Base-by-base conservation (phyloP, 2,113 vertebrate genomes). In the Capreolus pygargus region DNA sequence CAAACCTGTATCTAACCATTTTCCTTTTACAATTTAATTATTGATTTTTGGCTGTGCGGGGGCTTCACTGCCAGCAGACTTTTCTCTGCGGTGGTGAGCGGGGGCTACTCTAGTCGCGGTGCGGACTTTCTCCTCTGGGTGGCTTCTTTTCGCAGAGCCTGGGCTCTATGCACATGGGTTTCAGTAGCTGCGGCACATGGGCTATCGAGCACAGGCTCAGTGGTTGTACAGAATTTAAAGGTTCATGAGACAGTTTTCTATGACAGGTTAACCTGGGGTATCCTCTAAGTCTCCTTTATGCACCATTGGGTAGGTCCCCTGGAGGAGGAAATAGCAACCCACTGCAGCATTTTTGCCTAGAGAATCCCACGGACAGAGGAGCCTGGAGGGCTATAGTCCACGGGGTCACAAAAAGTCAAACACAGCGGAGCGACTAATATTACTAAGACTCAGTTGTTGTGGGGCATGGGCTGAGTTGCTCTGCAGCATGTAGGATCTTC, bases 1-100 rank as follows among this genome's bases (percentile, higher is more conserved):
- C 88, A 94, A 97, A 97, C 6, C 16, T 54, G 84, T 76, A 79
- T 25, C 67, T 96, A 76, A 88, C 95, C 74, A 36, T 89, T 98
- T 89, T 96, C 25, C 45, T 78, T 43, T 43, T 16, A 6, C 12
- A 74, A 6, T 28, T 78, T 45, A 45, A 70, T 82, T 43, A 84
- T 57, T 88, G 36, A 91, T 78, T 94, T 90, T 27, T 43, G 70
- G 12, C 36, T 43, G 21, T 43, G n/a, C 11, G 25, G 70, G 21
- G 36, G 13, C 39, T 7, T 74, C 36, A 25, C 36, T 25, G 5
- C 70, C 23, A 15, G 36, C 36, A 7, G 70, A 21, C 70, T 76
- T 27, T 27, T 76, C 36, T 7, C 23, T 3, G 0, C n/a, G 3
- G 21, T 3, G 70, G 21, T 25, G 70, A 74, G 36, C 21, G 25